Evolutionary conservation across 2,797 vertebrate genomes (phyloP), one percentile per base, ranked within the genome.

Genomic region (Cossypha caffra): DNA sequence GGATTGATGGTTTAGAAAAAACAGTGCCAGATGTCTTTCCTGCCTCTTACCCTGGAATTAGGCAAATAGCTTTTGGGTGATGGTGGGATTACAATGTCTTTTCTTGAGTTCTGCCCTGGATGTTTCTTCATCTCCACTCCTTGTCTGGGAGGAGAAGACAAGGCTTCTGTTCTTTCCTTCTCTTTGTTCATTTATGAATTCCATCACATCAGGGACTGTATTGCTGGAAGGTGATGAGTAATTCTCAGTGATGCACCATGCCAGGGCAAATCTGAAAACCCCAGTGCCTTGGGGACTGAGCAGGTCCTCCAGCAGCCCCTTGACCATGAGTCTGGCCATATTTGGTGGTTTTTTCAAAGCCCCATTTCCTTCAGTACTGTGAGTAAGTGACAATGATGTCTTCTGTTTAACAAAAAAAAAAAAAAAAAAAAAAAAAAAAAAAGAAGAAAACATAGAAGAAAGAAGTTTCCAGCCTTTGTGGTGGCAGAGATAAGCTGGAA

Each of bases 381-480:
- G 76, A 94, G 79, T 77, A 91, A 92, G 86, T 83, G 86, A 72
- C 82, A 89, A 81, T 78, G 58, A 51, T 26, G 2, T 57, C 29
- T 92, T 88, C n/a, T 64, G 54, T 50, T 68, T 0, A 17, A 37
- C 11, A 42, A 42, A 17, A 42, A 42, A 42, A 42, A 13, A 37
- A 37, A 42, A 42, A 17, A 42, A 42, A 42, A 42, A 13, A 76
- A 10, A 68, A 68, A 68, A 50, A 50, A 37, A 58, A 14, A 6
- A 25, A 21, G 4, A 10, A 26, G 7, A 75, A 62, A 48, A 26
- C 58, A 26, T 8, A 64, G 66, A 72, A 71, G 57, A 75, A 68
- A 21, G 28, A 89, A 16, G 31, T 86, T 96, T 95, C 58, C 87
- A 96, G 91, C 43, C 62, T 92, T 96, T 93, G 91, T 93, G 79